A percentile compares a stretch with the other conserved stretches of the same genome.
These are phyloP conservation scores for Pediacus dermestoides DNA, from an alignment of 2,888 invertebrate species.

Conservation along the genomic window DNA sequence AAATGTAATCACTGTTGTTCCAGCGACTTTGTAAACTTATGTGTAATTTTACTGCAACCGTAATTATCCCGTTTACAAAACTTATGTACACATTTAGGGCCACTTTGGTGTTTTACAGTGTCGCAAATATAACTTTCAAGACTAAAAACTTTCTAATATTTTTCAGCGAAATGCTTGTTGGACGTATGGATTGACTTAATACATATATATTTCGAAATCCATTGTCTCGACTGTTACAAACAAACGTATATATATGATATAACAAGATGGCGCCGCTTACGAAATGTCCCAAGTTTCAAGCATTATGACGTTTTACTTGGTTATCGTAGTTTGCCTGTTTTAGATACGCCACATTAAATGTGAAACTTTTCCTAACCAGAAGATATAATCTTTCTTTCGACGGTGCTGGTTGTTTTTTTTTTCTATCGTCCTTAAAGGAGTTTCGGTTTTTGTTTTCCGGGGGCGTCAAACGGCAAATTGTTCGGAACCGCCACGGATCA, in stretches of 20 bases:
- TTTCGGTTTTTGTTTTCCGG: slow-evolving; percentile 40
- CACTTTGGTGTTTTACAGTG: too few species aligned
- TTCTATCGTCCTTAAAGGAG: slow-evolving; percentile 18
- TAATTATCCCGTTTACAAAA: too few species aligned
- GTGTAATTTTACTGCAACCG: too few species aligned
- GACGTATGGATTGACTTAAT: too few species aligned
- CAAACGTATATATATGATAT: slow-evolving; percentile 4
- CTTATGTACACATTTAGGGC: too few species aligned
- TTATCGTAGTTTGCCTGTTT: slow-evolving; percentile 40
- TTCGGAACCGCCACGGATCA: slow-evolving; percentile 41
- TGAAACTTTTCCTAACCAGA: slow-evolving; percentile 39
- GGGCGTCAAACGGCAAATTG: slow-evolving; percentile 40
- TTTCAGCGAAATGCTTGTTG: too few species aligned
- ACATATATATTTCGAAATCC: too few species aligned
- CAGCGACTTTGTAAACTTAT: too few species aligned
- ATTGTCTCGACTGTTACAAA: too few species aligned
- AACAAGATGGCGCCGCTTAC: slow-evolving; percentile 29
- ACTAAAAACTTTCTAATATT: too few species aligned
- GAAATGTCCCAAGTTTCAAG: slow-evolving; percentile 32
- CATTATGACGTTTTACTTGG: slow-evolving; percentile 38
- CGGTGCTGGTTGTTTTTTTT: slow-evolving; percentile 21
- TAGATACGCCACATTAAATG: slow-evolving; percentile 45
- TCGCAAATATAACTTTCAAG: too few species aligned
- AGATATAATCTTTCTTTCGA: slow-evolving; percentile 35
- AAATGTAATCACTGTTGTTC: too few species aligned